Conservation (phyloP, 2,113 vertebrate species). For the Ceuthmochares aereus region DNA sequence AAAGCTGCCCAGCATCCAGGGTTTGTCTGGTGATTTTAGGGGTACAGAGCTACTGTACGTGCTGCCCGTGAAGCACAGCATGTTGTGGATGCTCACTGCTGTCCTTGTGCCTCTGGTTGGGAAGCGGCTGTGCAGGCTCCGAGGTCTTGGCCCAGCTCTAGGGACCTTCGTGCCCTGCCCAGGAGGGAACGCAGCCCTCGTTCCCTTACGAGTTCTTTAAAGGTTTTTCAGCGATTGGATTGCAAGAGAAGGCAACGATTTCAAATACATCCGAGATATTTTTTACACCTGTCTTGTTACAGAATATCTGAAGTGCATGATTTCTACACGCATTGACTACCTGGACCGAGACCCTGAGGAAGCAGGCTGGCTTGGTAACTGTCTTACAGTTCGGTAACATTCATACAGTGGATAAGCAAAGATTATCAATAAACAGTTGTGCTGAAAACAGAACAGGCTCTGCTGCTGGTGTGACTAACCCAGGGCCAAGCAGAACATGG, state of each 20-base stretch:
- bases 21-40: background rate
- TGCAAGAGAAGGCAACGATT: conserved; percentile 26
- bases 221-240: conserved; percentile 4
- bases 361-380: background rate
- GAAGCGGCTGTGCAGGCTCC: background rate
- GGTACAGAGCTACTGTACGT: rapidly evolving
- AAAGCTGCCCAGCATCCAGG: background rate
- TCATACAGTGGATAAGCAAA: conserved; percentile 41
- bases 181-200: background rate
- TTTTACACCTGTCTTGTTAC: conserved; percentile 48
- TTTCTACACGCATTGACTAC: conserved; percentile 2
- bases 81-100: background rate
- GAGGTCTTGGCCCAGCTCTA: background rate
- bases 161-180: background rate
- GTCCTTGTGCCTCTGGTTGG: background rate
- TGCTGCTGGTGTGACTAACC: background rate
- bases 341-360: background rate
- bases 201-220: background rate
- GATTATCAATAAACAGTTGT: conserved; percentile 75
- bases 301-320: conserved; percentile 64
- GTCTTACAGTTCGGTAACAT: conserved; percentile 25
- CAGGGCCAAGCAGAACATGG: background rate
- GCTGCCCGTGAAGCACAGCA: background rate
- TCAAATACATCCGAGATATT: conserved; percentile 34
- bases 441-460: conserved; percentile 33